Conservation (phyloP, 1,140 invertebrate species). For the Archivesica marissinica region DNA sequence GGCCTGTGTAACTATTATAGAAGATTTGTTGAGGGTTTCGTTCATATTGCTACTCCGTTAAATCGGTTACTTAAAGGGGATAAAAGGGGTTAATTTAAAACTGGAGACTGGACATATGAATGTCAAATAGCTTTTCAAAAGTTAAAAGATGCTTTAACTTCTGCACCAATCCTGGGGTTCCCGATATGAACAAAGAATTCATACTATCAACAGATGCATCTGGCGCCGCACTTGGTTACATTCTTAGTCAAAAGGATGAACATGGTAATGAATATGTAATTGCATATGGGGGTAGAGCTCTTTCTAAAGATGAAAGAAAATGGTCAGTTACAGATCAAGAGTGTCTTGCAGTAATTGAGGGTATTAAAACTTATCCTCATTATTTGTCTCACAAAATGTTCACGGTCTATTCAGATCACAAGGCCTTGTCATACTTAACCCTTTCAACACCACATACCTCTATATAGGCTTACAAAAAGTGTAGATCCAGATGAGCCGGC, state of each 20-base stretch:
- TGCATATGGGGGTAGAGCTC: slow-evolving; percentile 76
- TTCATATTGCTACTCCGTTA: slow-evolving; percentile 79
- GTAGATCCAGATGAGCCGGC: too few relatives aligned
- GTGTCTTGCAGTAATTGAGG: slow-evolving; percentile 62
- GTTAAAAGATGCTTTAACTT: slow-evolving; percentile 64
- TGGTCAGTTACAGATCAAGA: slow-evolving; percentile 62
- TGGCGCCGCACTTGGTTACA: slow-evolving; percentile 53
- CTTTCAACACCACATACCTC: too few relatives aligned
- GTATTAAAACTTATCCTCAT: slow-evolving; percentile 37
- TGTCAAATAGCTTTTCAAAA: slow-evolving; percentile 66
- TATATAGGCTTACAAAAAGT: too few relatives aligned
- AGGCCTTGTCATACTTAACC: slow-evolving; percentile 43
- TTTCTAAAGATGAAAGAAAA: slow-evolving; percentile 68
- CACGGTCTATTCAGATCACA: slow-evolving; percentile 55
- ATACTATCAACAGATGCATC: slow-evolving; percentile 69
- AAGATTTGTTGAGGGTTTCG: slow-evolving; percentile 78
- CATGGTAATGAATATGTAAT: slow-evolving; percentile 61
- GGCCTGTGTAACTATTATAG: slow-evolving; percentile 84
- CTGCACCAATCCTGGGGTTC: slow-evolving; percentile 67
- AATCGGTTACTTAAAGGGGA: slow-evolving; percentile 74
- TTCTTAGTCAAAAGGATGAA: slow-evolving; percentile 64
- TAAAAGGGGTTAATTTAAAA: slow-evolving; percentile 76
- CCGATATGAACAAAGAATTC: slow-evolving; percentile 63
- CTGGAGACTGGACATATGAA: slow-evolving; percentile 67
- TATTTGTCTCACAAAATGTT: slow-evolving; percentile 55